Evolutionary conservation across 1,140 invertebrate species (phyloP), one percentile per base, ranked within the genome.

Genomic region (Harlomillsia oculata): DNA sequence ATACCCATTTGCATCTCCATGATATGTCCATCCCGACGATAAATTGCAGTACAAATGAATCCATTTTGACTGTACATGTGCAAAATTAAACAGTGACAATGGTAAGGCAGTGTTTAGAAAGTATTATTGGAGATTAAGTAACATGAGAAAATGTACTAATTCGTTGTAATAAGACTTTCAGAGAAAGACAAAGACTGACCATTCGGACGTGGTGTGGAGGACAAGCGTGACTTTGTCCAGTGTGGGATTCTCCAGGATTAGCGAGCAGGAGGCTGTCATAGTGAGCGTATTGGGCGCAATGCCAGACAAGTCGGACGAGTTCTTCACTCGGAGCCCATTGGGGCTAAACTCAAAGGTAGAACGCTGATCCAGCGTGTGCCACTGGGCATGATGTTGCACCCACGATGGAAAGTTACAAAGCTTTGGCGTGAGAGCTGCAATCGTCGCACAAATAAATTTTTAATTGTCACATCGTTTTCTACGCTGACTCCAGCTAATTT

Each of bases 11-110:
- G 83, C 58, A 87, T 76, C 74, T 92, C 87, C 58, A 89, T 81
- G 56, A 90, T 85, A 71, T 84, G 80, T 37, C 78, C 77, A 66
- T 85, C 84, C 60, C 88, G 79, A 53, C 81, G 78, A 72, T 87
- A 82, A 69, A 90, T 85, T 64, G 80, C 78, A 79, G 89, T 83
- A 72, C 88, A 92, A 70, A 84, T 82, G 74, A 83, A 90, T 28
- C 87, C 87, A 58, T 83, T 89, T 71, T 85, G 81, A 68, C 88
- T 92, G 78, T 16, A 75, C 74, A 30, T 11, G 32, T 34, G n/a
- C n/a, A n/a, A 11, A 34, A 11, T 9, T n/a, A 34, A 34, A 34
- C n/a, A 34, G 9, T 34, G n/a, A n/a, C n/a, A 9, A 34, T 9
- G n/a, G n/a, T 34, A 11, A n/a, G 9, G 32, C 9, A 34, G 9